Evolutionary conservation across 2,888 invertebrate species (phyloP).

Genomic region (Teleogryllus oceanicus): DNA sequence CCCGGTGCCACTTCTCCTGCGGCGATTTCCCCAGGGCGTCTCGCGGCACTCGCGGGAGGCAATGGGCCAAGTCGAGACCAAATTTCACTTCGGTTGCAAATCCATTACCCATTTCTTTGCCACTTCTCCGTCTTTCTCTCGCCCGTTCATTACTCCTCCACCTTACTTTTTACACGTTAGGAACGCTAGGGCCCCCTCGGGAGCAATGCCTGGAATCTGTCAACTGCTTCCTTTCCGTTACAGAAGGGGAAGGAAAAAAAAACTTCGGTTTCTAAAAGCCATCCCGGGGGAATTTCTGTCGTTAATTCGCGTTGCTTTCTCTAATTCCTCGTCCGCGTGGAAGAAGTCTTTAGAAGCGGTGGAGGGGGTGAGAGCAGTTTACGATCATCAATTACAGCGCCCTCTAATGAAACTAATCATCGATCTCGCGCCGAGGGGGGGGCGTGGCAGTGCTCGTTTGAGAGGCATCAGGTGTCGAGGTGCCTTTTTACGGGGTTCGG

Average conservation of each 20-base stretch:
- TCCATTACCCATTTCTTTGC: constrained; percentile 6
- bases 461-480: too few species aligned
- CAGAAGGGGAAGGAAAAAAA: neutral
- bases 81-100: constrained; percentile 10
- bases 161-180: neutral
- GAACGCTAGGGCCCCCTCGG: neutral
- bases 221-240: neutral
- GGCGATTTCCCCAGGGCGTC: too few species aligned
- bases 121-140: neutral
- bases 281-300: constrained; percentile 5
- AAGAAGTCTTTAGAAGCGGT: neutral
- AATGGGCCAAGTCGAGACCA: constrained; percentile 18
- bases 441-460: too few species aligned
- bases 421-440: neutral
- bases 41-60: neutral
- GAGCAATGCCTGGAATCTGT: constrained; percentile 8
- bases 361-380: neutral
- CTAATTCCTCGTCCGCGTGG: neutral
- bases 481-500: too few species aligned
- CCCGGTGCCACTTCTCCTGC: too few species aligned
- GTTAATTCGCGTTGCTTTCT: constrained; percentile 9
- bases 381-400: constrained; percentile 3
- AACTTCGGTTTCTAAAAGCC: constrained; percentile 9
- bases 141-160: neutral
- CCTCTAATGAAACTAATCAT: constrained; percentile 4